These are phyloP conservation scores for Benitochromis conjunctus DNA, from an alignment of 2,113 vertebrate species.

Conservation along the genomic window DNA sequence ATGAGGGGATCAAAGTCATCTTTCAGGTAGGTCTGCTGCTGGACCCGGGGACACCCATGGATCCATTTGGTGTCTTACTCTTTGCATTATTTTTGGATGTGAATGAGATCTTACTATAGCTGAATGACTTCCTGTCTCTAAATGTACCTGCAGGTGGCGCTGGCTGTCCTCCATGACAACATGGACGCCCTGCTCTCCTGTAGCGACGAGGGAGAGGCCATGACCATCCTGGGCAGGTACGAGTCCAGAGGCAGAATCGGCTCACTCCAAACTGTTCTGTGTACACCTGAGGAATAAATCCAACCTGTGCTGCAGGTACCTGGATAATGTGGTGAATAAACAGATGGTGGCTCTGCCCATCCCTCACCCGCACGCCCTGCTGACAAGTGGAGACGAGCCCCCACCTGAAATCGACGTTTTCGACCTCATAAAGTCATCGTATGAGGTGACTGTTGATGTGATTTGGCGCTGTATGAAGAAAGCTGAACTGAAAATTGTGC, in stretches of 20 bases:
- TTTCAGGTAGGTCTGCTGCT: conserved; percentile 73
- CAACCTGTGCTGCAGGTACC: conserved; percentile 74
- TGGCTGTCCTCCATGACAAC: conserved; percentile 94
- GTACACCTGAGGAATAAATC: background rate
- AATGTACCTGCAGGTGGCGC: conserved; percentile 72
- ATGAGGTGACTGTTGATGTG: conserved; percentile 73
- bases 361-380: conserved; percentile 86
- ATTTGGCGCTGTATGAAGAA: background rate
- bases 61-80: background rate
- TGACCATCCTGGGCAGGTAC: conserved; percentile 94
- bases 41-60: background rate
- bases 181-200: conserved; percentile 85
- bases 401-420: conserved; percentile 89
- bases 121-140: background rate
- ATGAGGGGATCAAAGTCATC: conserved; percentile 93
- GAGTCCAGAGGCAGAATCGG: background rate
- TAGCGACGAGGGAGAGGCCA: conserved; percentile 94
- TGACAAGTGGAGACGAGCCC: conserved; percentile 86
- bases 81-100: background rate
- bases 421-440: conserved; percentile 88
- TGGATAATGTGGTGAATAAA: conserved; percentile 93
- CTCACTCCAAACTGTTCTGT: background rate
- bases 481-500: background rate
- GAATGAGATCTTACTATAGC: background rate
- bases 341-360: conserved; percentile 86